Percentiles rank a stretch among this genome's conserved stretches.
These are phyloP conservation scores for Conistra vaccinii DNA, from an alignment of 2,888 invertebrate species.

Conservation along the genomic window DNA sequence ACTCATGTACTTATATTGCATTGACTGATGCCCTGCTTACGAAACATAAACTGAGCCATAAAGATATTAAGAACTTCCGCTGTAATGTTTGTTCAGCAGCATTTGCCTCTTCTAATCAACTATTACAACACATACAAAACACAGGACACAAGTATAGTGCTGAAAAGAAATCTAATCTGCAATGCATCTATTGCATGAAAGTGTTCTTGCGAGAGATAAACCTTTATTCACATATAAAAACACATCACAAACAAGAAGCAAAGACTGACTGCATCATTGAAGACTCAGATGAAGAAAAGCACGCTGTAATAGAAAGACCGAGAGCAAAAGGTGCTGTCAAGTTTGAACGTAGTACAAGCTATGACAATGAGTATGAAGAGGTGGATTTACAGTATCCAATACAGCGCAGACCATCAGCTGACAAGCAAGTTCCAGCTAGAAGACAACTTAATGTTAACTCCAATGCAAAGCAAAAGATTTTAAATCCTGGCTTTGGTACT, in stretches of 20 bases:
- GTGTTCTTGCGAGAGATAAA: slow-evolving; percentile 93
- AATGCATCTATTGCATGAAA: slow-evolving; percentile 94
- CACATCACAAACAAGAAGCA: slow-evolving; percentile 92
- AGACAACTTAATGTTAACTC: slow-evolving; percentile 71
- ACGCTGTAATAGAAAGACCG: slow-evolving; percentile 30
- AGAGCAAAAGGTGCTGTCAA: slow-evolving; percentile 68
- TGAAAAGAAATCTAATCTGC: slow-evolving; percentile 86
- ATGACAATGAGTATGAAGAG: slow-evolving; percentile 79
- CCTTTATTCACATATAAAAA: slow-evolving; percentile 93
- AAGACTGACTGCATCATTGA: slow-evolving; percentile 92
- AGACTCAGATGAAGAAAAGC: slow-evolving; percentile 87
- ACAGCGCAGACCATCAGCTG: slow-evolving; percentile 82
- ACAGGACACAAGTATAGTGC: slow-evolving; percentile 89
- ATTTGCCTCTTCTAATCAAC: slow-evolving; percentile 83
- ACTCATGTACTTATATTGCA: slow-evolving; percentile 94
- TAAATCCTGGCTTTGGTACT: slow-evolving; percentile 80
- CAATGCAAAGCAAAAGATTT: slow-evolving; percentile 82
- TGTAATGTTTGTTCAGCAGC: slow-evolving; percentile 91
- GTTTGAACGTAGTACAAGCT: slow-evolving; percentile 78
- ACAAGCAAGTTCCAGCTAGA: slow-evolving; percentile 88
- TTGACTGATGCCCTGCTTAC: slow-evolving; percentile 93
- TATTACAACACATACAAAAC: slow-evolving; percentile 89
- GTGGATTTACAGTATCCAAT: slow-evolving; percentile 80
- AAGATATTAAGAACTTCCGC: slow-evolving; percentile 84
- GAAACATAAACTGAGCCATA: slow-evolving; percentile 93